A percentile compares a stretch with the other conserved stretches of the same genome.
These are phyloP conservation scores for Heteractis magnifica DNA, from an alignment of 92 coral and sea anemone species.

Conservation along the genomic window DNA sequence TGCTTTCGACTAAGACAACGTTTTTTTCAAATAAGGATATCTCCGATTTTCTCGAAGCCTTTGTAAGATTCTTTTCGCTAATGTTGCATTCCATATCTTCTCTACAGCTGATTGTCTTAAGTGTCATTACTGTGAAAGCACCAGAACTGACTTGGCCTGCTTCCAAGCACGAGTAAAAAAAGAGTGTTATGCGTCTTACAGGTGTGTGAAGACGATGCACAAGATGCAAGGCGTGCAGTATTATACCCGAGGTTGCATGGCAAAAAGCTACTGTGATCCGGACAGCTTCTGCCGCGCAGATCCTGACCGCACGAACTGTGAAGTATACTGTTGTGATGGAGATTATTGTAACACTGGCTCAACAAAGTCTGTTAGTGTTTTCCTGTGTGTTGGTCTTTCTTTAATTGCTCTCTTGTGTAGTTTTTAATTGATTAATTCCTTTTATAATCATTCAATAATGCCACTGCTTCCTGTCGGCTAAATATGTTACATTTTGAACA, in stretches of 20 bases:
- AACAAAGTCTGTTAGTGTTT: neutral
- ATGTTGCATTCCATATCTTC: neutral
- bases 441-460: neutral
- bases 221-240: slow-evolving; percentile 1
- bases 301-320: slow-evolving; percentile 25
- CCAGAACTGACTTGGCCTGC: slow-evolving; percentile 7
- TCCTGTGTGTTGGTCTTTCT: slow-evolving; percentile 1
- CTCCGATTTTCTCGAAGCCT: too few relatives aligned
- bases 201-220: slow-evolving; percentile 24
- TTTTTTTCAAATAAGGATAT: too few relatives aligned
- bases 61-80: too few relatives aligned
- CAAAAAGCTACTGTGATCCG: slow-evolving; percentile 34
- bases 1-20: too few relatives aligned
- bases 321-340: slow-evolving; percentile 35
- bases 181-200: slow-evolving; percentile 28
- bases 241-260: slow-evolving; percentile 29
- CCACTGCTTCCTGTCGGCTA: too few relatives aligned
- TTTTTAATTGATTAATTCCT: neutral
- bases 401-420: slow-evolving; percentile 7
- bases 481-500: too few relatives aligned
- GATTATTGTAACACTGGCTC: slow-evolving; percentile 26
- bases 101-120: slow-evolving; percentile 18
- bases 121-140: slow-evolving; percentile 35
- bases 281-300: slow-evolving; percentile 37
- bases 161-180: slow-evolving; percentile 14